These are phyloP conservation scores for Conger conger DNA, from an alignment of 2,113 vertebrate genomes.

Conservation along the genomic window DNA sequence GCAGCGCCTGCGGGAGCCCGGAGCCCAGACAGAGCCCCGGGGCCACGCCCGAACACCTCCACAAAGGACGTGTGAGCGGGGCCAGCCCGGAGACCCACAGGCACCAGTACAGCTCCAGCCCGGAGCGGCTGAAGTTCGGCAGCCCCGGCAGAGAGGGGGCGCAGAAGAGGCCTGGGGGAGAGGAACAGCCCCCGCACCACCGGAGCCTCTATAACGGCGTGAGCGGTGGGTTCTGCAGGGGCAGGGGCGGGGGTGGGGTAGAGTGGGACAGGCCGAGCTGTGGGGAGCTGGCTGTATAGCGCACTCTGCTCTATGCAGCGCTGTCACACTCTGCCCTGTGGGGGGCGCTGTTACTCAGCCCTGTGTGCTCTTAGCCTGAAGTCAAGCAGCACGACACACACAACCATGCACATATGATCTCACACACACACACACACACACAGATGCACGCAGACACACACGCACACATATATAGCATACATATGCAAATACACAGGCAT, in stretches of 20 bases:
- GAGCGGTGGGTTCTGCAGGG: conserved; percentile 76
- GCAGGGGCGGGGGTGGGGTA: not conserved
- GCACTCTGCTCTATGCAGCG: not conserved
- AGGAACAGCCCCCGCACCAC: conserved; percentile 82
- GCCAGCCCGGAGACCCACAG: conserved; percentile 89
- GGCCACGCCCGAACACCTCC: conserved; percentile 82
- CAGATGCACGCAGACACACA: not conserved
- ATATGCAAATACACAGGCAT: not conserved
- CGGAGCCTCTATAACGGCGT: conserved; percentile 85
- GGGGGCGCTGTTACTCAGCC: not conserved
- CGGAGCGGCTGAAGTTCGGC: conserved; percentile 76
- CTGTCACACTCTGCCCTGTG: not conserved
- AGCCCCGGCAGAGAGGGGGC: conserved; percentile 79
- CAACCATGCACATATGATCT: not conserved
- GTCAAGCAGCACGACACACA: not conserved
- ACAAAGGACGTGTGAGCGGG: conserved; percentile 74
- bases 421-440: not conserved
- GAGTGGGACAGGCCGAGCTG: not conserved
- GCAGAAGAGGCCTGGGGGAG: conserved; percentile 80
- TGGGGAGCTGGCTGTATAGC: no score
- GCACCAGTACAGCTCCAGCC: conserved; percentile 84
- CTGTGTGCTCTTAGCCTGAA: not conserved
- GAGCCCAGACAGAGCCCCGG: conserved; percentile 81
- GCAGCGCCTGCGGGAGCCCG: conserved; percentile 73
- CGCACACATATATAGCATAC: not conserved